Evolutionary conservation across 2,113 vertebrate species (phyloP).

Genomic region (Syrrhaptes paradoxus): DNA sequence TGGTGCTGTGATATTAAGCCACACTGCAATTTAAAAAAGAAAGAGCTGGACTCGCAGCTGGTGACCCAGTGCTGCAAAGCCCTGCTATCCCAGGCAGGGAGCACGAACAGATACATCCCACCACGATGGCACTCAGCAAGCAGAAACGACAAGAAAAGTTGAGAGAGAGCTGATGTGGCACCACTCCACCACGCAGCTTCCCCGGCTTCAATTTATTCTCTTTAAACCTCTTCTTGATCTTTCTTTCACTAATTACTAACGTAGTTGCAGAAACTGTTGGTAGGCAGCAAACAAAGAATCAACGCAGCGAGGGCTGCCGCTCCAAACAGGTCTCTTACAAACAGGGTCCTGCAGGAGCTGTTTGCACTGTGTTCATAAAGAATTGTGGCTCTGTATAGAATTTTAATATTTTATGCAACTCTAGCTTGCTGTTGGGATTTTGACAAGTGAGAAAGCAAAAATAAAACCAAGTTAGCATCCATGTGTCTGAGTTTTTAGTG

Average conservation of each 20-base stretch:
- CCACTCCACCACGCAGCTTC: not conserved
- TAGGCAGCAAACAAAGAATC: not conserved
- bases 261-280: not conserved
- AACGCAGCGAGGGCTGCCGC: not conserved
- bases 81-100: not conserved
- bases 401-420: not conserved
- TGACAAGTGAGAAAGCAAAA: slow-evolving; percentile 21
- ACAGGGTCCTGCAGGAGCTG: not conserved
- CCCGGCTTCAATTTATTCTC: not conserved
- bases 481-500: not conserved
- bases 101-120: not conserved
- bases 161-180: not conserved
- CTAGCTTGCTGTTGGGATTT: not conserved
- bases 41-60: not conserved
- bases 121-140: not conserved
- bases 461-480: not conserved
- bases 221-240: not conserved
- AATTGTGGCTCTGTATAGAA: not conserved
- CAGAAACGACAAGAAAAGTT: not conserved
- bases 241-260: not conserved
- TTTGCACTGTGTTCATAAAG: not conserved
- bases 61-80: not conserved
- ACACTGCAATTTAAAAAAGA: not conserved
- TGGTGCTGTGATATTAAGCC: not conserved
- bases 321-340: not conserved